Evolutionary conservation across 2,797 vertebrate genomes (phyloP).

Genomic region (Cottoperca gobio): DNA sequence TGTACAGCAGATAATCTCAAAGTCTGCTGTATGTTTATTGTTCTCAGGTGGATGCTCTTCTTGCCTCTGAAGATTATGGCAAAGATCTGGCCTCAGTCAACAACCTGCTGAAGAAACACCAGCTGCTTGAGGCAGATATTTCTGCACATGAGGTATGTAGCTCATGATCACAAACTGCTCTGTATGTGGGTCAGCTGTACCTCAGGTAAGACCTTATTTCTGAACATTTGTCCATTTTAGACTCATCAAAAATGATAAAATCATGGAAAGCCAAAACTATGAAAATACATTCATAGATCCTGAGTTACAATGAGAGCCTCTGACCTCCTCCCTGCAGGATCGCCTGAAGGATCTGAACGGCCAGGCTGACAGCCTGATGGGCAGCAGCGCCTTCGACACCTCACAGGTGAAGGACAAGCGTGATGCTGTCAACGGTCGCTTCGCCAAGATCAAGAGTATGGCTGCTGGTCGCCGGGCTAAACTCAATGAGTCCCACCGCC

Average conservation of each 20-base stretch:
- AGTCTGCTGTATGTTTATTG: neutral
- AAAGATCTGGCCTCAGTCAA: conserved; percentile 99
- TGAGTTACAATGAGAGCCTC: neutral
- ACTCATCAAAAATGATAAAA: neutral
- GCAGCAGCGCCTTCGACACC: conserved; percentile 96
- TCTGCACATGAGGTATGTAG: conserved; percentile 94
- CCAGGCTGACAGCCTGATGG: conserved; percentile 98
- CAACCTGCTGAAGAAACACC: conserved; percentile 98
- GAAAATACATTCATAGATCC: neutral
- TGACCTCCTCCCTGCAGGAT: conserved; percentile 82
- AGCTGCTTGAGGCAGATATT: conserved; percentile 97
- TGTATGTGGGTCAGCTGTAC: conserved; percentile 6
- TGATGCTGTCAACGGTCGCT: conserved; percentile 92
- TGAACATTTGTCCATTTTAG: neutral
- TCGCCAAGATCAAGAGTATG: conserved; percentile 95
- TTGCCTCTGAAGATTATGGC: conserved; percentile 98
- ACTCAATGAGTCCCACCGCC: conserved; percentile 95
- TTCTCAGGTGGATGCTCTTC: conserved; percentile 94
- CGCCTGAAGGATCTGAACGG: conserved; percentile 97
- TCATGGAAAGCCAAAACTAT: neutral
- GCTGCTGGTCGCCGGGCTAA: conserved; percentile 89
- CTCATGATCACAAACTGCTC: neutral
- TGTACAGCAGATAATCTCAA: neutral
- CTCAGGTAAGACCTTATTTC: conserved; percentile 3
- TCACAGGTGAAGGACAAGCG: conserved; percentile 97